Percentiles rank a stretch among this genome's conserved stretches.
Conservation (phyloP, 2,888 invertebrate genomes). For the Lithophane ornitopus region DNA sequence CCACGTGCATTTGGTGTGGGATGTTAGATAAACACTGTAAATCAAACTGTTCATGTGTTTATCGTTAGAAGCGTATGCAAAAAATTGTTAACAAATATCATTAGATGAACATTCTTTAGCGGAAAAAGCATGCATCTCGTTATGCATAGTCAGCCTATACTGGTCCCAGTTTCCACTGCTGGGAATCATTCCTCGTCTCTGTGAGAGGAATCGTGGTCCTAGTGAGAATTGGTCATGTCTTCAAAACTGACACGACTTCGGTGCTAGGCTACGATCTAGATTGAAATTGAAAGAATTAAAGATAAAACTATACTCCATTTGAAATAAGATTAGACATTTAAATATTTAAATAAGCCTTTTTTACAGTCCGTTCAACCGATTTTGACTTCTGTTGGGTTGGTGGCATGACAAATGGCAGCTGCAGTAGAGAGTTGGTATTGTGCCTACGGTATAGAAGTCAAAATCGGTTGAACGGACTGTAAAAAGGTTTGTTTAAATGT, state of each 20-base stretch:
- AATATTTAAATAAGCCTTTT: too few species aligned
- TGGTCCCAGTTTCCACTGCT: neutral
- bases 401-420: too few species aligned
- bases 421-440: too few species aligned
- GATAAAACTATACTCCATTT: too few species aligned
- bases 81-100: neutral
- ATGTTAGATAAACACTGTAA: constrained; percentile 24
- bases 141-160: neutral
- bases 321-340: too few species aligned
- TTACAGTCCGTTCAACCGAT: too few species aligned
- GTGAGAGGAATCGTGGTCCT: neutral
- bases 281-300: too few species aligned
- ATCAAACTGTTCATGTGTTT: constrained; percentile 17
- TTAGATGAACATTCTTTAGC: neutral
- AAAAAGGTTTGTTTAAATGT: too few species aligned
- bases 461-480: too few species aligned
- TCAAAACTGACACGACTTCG: neutral
- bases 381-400: too few species aligned
- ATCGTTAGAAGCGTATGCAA: neutral
- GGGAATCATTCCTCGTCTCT: neutral
- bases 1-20: constrained; percentile 8
- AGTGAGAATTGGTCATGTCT: neutral
- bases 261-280: neutral
- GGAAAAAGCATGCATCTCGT: neutral
- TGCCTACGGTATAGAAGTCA: too few species aligned